Evolutionary conservation across 2,888 invertebrate genomes (phyloP).

Genomic region (Elmis aenea): DNA sequence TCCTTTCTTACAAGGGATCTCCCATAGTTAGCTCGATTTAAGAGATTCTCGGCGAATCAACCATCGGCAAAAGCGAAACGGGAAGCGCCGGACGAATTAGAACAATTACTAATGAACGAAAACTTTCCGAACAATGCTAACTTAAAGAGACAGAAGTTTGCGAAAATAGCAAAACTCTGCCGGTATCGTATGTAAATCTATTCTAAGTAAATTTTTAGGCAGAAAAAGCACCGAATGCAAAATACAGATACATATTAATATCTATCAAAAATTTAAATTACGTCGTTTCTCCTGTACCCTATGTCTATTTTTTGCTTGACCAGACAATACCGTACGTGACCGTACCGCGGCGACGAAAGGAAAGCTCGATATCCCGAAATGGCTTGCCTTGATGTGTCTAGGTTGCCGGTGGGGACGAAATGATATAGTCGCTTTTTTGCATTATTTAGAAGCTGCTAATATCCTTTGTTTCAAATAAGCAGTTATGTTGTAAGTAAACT

Average conservation of each 20-base stretch:
- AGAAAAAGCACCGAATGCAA: too few species aligned
- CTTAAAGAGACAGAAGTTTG: too few species aligned
- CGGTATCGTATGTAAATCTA: too few species aligned
- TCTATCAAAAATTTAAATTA: conserved; percentile 44
- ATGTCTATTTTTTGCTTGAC: conserved; percentile 41
- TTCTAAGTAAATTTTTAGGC: too few species aligned
- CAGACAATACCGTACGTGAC: conserved; percentile 45
- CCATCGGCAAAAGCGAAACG: conserved; percentile 34
- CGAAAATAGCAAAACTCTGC: too few species aligned
- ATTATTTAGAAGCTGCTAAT: conserved; percentile 40
- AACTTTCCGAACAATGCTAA: too few species aligned
- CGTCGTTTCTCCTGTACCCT: conserved; percentile 44
- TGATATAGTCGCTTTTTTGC: conserved; percentile 42
- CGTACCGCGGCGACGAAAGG: conserved; percentile 22
- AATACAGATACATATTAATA: neutral
- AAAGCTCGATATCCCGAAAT: conserved; percentile 20
- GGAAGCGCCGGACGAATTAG: conserved; percentile 21
- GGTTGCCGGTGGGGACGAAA: conserved; percentile 34
- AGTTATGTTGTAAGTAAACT: conserved; percentile 19
- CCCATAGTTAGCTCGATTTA: conserved; percentile 47
- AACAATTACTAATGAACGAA: conserved; percentile 25
- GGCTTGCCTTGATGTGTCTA: conserved; percentile 29
- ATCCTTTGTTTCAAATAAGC: conserved; percentile 24
- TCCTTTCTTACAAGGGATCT: conserved; percentile 43
- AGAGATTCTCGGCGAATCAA: conserved; percentile 42